Evolutionary conservation across 1,140 invertebrate species (phyloP).

Genomic region (Diorhabda sublineata): DNA sequence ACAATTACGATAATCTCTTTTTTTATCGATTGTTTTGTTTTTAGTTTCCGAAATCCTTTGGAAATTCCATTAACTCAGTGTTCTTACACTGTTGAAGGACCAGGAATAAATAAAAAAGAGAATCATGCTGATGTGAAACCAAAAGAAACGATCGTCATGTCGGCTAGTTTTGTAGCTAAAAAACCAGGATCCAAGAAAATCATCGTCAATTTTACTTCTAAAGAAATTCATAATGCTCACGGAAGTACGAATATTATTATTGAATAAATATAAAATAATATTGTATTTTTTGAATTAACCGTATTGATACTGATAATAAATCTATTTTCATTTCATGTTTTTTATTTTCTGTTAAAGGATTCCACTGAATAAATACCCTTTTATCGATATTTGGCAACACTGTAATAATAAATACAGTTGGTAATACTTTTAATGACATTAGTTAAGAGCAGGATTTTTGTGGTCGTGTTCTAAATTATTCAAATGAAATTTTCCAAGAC

Average conservation of each 20-base stretch:
- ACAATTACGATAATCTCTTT: not conserved
- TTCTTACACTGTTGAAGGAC: conserved; percentile 63
- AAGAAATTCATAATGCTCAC: conserved; percentile 58
- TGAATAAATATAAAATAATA: not conserved
- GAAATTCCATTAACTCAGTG: conserved; percentile 58
- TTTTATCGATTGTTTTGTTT: conserved; percentile 29
- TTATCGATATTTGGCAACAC: too few relatives aligned
- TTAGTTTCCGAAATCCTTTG: conserved; percentile 67
- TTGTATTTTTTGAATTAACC: too few relatives aligned
- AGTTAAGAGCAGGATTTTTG: too few relatives aligned
- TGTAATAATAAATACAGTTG: too few relatives aligned
- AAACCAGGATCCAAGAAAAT: conserved; percentile 55
- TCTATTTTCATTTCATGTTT: too few relatives aligned
- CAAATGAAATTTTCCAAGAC: too few relatives aligned
- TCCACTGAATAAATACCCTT: too few relatives aligned
- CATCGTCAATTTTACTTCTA: conserved; percentile 60
- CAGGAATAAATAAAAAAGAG: conserved; percentile 59
- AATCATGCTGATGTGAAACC: conserved; percentile 58
- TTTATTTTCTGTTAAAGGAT: too few relatives aligned
- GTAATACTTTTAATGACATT: too few relatives aligned
- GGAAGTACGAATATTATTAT: conserved; percentile 47
- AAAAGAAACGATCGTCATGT: conserved; percentile 54
- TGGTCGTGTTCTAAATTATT: too few relatives aligned
- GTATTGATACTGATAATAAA: too few relatives aligned
- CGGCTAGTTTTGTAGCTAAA: conserved; percentile 55